Conservation (phyloP, 2,797 vertebrate species). For the Falco naumanni region DNA sequence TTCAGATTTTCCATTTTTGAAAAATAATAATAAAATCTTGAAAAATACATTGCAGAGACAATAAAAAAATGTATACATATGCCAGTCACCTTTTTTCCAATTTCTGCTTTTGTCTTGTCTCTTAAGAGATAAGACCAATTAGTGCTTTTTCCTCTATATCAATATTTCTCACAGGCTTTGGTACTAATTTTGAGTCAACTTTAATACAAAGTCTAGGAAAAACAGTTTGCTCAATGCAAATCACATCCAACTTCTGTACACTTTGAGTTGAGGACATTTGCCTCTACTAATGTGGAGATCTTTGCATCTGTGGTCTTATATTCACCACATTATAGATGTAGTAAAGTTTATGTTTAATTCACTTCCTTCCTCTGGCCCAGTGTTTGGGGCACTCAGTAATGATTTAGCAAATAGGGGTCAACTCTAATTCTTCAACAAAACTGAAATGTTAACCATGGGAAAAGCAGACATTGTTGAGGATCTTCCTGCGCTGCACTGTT, state of each 20-base stretch:
- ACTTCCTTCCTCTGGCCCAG: not conserved
- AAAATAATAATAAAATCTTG: not conserved
- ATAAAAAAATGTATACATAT: not conserved
- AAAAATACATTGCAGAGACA: not conserved
- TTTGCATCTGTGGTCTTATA: not conserved
- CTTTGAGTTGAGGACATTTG: not conserved
- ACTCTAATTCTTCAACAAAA: not conserved
- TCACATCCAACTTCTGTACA: not conserved
- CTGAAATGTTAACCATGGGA: not conserved
- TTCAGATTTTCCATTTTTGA: not conserved
- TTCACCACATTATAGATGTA: not conserved
- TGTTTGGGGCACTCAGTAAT: not conserved
- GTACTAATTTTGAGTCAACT: not conserved
- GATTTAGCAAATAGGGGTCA: not conserved
- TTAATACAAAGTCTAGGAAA: not conserved
- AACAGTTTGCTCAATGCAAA: not conserved
- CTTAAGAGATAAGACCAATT: not conserved
- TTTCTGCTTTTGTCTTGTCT: slow-evolving; percentile 6
- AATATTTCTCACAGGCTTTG: not conserved
- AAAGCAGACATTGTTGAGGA: not conserved
- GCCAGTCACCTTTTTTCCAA: not conserved
- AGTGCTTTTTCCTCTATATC: slow-evolving; percentile 17
- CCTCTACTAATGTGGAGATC: not conserved
- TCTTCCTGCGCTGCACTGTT: not conserved
- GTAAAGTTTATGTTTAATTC: not conserved